Percentiles rank a stretch among this genome's conserved stretches.
These are phyloP conservation scores for Balearica regulorum DNA, from an alignment of 2,797 vertebrate genomes.

Conservation along the genomic window DNA sequence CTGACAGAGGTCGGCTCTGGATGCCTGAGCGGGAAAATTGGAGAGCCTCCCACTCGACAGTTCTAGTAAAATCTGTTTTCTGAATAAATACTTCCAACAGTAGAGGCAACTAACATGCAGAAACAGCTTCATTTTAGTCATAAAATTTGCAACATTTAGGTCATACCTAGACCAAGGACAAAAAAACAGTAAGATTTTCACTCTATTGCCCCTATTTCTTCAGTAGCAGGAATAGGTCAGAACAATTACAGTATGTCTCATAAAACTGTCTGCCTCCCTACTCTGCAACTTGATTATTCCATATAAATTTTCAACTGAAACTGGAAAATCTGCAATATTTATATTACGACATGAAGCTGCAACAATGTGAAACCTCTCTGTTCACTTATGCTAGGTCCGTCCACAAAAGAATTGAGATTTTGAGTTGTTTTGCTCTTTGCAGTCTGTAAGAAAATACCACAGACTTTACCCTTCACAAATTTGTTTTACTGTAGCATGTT, in stretches of 20 bases:
- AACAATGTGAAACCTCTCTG: neutral
- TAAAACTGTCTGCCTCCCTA: conserved; percentile 25
- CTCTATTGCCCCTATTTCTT: conserved; percentile 9
- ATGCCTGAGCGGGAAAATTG: neutral
- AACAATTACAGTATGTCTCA: neutral
- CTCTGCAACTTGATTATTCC: neutral
- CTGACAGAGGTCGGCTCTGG: neutral
- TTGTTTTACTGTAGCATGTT: neutral
- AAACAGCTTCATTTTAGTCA: neutral
- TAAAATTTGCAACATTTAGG: neutral
- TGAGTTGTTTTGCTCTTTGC: neutral
- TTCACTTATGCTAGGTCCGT: neutral
- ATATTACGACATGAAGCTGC: neutral
- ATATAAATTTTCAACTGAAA: conserved; percentile 5
- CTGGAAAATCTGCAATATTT: conserved; percentile 12
- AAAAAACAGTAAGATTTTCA: conserved; percentile 8
- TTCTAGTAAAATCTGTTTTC: neutral
- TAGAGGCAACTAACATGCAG: neutral
- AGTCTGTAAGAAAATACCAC: neutral
- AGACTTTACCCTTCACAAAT: neutral
- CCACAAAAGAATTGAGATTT: neutral
- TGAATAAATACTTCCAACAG: neutral
- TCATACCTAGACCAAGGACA: neutral
- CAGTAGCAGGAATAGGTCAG: neutral
- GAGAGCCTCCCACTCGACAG: neutral